Conservation (phyloP, 2,113 vertebrate genomes). For the Fulica atra region DNA sequence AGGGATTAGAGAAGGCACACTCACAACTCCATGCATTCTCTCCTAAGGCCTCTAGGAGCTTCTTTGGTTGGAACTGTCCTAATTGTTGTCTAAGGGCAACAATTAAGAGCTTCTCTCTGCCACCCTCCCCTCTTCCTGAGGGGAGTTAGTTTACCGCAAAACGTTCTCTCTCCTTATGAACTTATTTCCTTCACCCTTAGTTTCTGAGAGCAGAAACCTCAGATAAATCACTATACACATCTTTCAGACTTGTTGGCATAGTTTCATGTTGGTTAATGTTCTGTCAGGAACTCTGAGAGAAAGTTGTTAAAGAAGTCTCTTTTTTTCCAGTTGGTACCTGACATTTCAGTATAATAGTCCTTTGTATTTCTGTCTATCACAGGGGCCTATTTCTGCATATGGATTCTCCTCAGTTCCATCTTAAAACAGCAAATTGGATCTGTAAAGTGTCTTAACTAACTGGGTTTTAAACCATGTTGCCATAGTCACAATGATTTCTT, state of each 20-base stretch:
- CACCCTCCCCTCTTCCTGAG: not conserved
- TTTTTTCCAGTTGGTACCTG: not conserved
- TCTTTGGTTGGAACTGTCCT: not conserved
- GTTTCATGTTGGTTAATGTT: not conserved
- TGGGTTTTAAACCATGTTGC: not conserved
- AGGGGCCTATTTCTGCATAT: not conserved
- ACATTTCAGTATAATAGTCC: not conserved
- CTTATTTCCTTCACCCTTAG: not conserved
- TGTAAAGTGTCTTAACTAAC: not conserved
- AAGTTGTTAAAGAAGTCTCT: not conserved
- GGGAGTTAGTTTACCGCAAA: not conserved
- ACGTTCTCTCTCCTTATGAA: not conserved
- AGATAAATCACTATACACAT: not conserved
- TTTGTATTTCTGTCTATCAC: not conserved
- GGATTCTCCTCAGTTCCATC: not conserved
- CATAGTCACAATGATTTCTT: not conserved
- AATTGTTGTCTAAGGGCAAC: not conserved
- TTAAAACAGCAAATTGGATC: not conserved
- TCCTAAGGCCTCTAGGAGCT: not conserved
- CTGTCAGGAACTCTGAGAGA: not conserved
- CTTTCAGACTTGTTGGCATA: not conserved
- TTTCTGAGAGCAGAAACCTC: not conserved
- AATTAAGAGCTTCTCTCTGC: not conserved
- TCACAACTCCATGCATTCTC: not conserved
- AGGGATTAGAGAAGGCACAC: not conserved